Percentiles rank a stretch among this genome's conserved stretches.
These are phyloP conservation scores for Latrodectus elegans DNA, from an alignment of 2,888 invertebrate genomes.

Conservation along the genomic window DNA sequence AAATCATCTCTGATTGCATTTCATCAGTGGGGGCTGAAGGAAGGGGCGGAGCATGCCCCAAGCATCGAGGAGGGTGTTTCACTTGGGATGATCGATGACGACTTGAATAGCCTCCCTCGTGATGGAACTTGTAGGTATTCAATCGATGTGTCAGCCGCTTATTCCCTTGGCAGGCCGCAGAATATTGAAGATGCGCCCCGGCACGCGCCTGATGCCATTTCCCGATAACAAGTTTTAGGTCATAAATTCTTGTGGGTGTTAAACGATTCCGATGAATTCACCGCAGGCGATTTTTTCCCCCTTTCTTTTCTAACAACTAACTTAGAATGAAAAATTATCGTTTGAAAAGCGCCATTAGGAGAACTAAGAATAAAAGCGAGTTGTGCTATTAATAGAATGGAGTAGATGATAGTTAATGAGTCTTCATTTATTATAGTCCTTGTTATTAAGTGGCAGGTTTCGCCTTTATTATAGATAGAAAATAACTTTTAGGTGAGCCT, in stretches of 20 bases:
- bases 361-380: no score
- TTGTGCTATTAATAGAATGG: no score
- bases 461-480: no score
- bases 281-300: not conserved
- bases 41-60: not conserved
- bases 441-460: no score
- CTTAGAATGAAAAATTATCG: not conserved
- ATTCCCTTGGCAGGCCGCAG: conserved; percentile 3
- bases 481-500: no score
- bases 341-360: not conserved
- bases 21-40: not conserved
- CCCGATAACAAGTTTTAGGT: not conserved
- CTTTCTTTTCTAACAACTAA: not conserved
- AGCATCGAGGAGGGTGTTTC: conserved; percentile 11
- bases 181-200: conserved; percentile 6
- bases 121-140: conserved; percentile 19
- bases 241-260: not conserved
- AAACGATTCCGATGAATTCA: not conserved
- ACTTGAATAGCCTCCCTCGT: conserved; percentile 9
- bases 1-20: conserved; percentile 2
- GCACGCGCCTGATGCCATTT: conserved; percentile 1
- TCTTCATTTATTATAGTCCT: no score
- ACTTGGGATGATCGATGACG: conserved; percentile 41
- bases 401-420: no score
- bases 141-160: conserved; percentile 33